Base-by-base conservation (phyloP, 2,888 invertebrate genomes). In the Drosophila birchii region DNA sequence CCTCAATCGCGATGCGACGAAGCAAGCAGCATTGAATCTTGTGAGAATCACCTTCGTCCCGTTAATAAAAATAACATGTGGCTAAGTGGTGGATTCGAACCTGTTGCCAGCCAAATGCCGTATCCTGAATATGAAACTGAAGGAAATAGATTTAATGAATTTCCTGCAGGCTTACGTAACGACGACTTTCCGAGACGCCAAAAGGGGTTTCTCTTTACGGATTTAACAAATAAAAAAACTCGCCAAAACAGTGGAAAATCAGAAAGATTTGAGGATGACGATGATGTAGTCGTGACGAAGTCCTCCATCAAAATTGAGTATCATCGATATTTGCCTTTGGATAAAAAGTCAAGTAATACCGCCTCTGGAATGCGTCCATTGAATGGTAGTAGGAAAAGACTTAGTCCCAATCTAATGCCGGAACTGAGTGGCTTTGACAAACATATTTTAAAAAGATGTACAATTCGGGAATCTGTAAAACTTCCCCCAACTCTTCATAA, bases 351-450 rank as follows among this genome's bases (percentile, higher is more conserved):
- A 14, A 44, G 8, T 14, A 23, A 44, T 23, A 1, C 7, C 44
- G 8, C 23, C 44, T 8, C 18, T 23, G 44, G 23, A 20, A 23
- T 7, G 11, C 26, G 11, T 8, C 26, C 55, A 29, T 16, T 23
- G 5, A 36, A 26, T 29, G 29, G 11, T 34, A 14, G 29, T 12
- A 43, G 49, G n/a, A 41, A n/a, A 58, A 44, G 39, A 12, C n/a
- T 12, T 20, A 57, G 57, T 49, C 39, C 32, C 6, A 34, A 18
- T 14, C 18, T 20, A n/a, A 18, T 9, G 1, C 5, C 9, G 6
- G 34, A 12, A n/a, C n/a, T 69, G 1, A 78, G 53, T 14, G 60
- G 56, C 51, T 64, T 74, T 29, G 81, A 80, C 1, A 68, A 16
- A 5, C 26, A 64, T 38, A 59, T 64, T 9, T 51, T 80, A 43